phyloP scores from a whole-genome alignment of 2,113 vertebrate species.

The Donacobius atricapilla region DNA sequence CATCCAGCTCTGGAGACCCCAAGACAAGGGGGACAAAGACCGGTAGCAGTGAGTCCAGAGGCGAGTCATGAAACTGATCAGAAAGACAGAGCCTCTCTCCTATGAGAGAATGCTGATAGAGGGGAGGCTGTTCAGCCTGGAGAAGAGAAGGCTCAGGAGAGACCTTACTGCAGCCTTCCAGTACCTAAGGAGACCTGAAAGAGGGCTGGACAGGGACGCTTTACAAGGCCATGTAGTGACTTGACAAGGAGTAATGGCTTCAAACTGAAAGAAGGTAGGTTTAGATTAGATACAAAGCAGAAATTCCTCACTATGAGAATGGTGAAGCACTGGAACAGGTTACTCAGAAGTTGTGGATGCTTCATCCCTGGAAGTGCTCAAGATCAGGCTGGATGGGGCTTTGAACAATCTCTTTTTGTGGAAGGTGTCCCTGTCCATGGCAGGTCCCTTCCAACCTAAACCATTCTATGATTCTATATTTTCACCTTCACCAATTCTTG shows the following conservation, averaged over 20 bases:
- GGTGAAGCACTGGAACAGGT: background rate
- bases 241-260: background rate
- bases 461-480: background rate
- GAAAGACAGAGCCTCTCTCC: background rate
- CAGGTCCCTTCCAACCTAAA: background rate
- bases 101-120: background rate
- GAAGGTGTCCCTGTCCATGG: background rate
- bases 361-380: background rate
- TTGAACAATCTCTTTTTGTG: background rate
- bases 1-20: background rate
- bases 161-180: background rate
- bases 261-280: background rate
- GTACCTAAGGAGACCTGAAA: background rate
- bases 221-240: background rate
- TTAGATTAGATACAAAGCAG: background rate
- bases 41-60: rapidly evolving
- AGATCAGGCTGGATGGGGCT: background rate
- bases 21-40: background rate
- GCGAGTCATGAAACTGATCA: background rate
- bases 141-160: background rate
- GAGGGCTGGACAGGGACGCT: background rate
- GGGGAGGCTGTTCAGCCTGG: background rate
- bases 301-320: background rate
- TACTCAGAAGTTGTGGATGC: background rate
- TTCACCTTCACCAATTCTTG: background rate